A percentile compares a stretch with the other conserved stretches of the same genome.
Evolutionary conservation across 2,113 vertebrate species (phyloP).

Genomic region (Hepsetus odoe): DNA sequence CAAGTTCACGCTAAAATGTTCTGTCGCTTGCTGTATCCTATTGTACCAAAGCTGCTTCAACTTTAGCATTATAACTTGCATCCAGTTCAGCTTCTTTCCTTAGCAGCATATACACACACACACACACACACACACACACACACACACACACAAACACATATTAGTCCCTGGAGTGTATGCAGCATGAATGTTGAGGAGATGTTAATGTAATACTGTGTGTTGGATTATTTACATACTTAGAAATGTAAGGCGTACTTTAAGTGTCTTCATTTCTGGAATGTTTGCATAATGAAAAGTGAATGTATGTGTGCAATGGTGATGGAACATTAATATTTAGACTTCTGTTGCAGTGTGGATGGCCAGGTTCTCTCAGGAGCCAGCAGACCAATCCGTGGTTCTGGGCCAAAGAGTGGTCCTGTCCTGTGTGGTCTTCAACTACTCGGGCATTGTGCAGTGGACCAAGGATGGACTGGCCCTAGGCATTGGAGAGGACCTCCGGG

Average conservation of each 20-base stretch:
- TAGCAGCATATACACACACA: background rate
- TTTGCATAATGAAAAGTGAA: slow-evolving; percentile 10
- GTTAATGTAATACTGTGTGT: slow-evolving; percentile 19
- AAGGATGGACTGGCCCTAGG: slow-evolving; percentile 94
- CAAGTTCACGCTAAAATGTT: too few species aligned
- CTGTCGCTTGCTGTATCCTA: background rate
- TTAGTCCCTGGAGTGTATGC: background rate
- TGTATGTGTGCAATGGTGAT: background rate
- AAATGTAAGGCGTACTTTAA: background rate
- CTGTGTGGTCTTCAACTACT: slow-evolving; percentile 94
- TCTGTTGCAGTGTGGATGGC: slow-evolving; percentile 74
- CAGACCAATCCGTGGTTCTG: slow-evolving; percentile 91
- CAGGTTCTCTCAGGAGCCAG: slow-evolving; percentile 92
- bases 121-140: background rate
- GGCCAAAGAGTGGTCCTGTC: slow-evolving; percentile 87
- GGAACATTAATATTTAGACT: background rate
- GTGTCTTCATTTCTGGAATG: background rate
- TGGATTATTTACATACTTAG: background rate
- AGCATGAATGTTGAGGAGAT: slow-evolving; percentile 17
- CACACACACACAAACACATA: background rate
- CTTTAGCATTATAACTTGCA: background rate
- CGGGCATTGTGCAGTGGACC: slow-evolving; percentile 96
- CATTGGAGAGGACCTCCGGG: slow-evolving; percentile 89
- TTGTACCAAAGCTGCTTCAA: background rate
- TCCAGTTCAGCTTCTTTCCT: slow-evolving; percentile 7